These are phyloP conservation scores for Thymelicus lineola DNA, from an alignment of 2,888 invertebrate species.

Conservation along the genomic window DNA sequence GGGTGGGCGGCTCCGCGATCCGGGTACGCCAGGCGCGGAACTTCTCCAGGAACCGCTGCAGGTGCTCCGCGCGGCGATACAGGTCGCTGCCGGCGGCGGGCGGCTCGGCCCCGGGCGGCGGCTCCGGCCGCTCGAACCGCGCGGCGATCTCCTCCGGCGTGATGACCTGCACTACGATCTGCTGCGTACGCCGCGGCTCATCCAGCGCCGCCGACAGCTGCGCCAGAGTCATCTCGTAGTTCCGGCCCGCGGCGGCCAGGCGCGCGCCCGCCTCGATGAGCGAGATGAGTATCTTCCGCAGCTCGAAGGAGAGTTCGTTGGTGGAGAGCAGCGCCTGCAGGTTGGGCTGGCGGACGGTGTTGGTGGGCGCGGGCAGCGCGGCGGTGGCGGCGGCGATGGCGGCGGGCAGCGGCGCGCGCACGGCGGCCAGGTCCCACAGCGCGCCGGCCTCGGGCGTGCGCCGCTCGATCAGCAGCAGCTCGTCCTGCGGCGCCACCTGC, in stretches of 20 bases:
- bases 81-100: constrained; percentile 49
- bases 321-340: constrained; percentile 75
- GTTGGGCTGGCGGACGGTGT: constrained; percentile 67
- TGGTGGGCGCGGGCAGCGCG: constrained; percentile 64
- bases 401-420: constrained; percentile 69
- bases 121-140: constrained; percentile 52
- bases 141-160: constrained; percentile 75
- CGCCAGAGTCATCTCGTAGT: constrained; percentile 69
- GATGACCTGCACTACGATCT: constrained; percentile 65
- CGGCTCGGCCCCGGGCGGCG: constrained; percentile 33
- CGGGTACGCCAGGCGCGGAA: constrained; percentile 70
- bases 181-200: constrained; percentile 58
- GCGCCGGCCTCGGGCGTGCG: constrained; percentile 70
- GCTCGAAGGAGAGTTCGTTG: constrained; percentile 72
- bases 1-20: constrained; percentile 65
- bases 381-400: constrained; percentile 77
- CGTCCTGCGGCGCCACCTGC: constrained; percentile 68
- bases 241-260: constrained; percentile 71
- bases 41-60: constrained; percentile 72
- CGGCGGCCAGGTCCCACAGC: constrained; percentile 74
- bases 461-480: constrained; percentile 69
- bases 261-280: constrained; percentile 76
- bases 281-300: constrained; percentile 75
- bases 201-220: constrained; percentile 72
- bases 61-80: constrained; percentile 66